Evolutionary conservation across 1,140 invertebrate genomes (phyloP).

Genomic region (Aphis craccivora): DNA sequence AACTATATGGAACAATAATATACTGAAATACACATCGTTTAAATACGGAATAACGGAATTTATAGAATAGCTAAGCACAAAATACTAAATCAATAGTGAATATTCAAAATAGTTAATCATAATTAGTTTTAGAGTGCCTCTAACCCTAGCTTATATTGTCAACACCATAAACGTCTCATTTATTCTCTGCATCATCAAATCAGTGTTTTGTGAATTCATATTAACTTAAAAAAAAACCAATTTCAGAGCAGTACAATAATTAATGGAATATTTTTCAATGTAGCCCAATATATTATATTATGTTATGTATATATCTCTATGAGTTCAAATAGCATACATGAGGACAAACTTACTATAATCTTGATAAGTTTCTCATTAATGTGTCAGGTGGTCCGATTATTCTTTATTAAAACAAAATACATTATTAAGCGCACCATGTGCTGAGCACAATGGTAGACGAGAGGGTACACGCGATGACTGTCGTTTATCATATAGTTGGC

Average conservation of each 20-base stretch:
- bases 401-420: neutral
- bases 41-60: neutral
- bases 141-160: neutral
- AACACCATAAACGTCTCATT: neutral
- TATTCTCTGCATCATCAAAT: neutral
- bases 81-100: neutral
- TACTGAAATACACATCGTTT: neutral
- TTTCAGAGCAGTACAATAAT: neutral
- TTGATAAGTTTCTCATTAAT: neutral
- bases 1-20: neutral
- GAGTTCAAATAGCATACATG: neutral
- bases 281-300: neutral
- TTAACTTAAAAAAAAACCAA: neutral
- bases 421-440: neutral
- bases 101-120: neutral
- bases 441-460: neutral
- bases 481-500: neutral
- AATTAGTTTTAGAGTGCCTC: neutral
- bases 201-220: neutral
- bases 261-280: neutral
- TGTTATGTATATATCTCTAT: neutral
- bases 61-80: neutral
- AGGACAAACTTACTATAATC: neutral
- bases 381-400: neutral
- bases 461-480: neutral